Evolutionary conservation across 2,797 vertebrate genomes (phyloP), one percentile per base, ranked within the genome.

Genomic region (Hippoglossus hippoglossus): DNA sequence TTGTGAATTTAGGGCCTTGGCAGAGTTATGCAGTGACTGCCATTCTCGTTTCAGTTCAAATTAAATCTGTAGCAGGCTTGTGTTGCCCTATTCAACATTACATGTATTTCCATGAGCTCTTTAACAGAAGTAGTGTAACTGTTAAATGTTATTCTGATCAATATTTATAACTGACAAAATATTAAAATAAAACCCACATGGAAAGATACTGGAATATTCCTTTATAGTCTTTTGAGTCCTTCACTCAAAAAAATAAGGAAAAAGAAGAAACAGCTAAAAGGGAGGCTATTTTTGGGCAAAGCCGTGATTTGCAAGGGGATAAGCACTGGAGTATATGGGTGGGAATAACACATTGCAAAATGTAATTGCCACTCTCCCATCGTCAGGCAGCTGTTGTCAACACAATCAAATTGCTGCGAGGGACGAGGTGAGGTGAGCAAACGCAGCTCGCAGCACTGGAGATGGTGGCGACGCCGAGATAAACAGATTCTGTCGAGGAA

Each of bases 341-440:
- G 70, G 77, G 80, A 84, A 82, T 81, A 85, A 80, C 85, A 84
- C 75, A 68, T 75, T 58, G 76, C 71, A 68, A 72, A 75, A 88
- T 75, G 82, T 89, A 89, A 92, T 87, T 90, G 87, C 75, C 71
- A 71, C 79, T 88, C 79, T 85, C 59, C 73, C 73, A 68, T 83
- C 50, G 47, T 86, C 77, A 75, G 81, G 68, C 81, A 86, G 86
- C 84, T 89, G 87, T 84, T 88, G 82, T 87, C 85, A 88, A 89
- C 87, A 82, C 79, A 84, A 92, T 91, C 67, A 88, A 86, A 85
- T 9, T 70, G 74, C 75, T 69, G 74, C 52, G 25, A 72, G 73
- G 73, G 70, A 74, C 25, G 69, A 84, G 78, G 77, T 69, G 87
- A 82, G 83, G 80, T 84, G 77, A 84, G 82, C 80, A 63, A 85